phyloP scores from a whole-genome alignment of 1,140 invertebrate genomes.

The Heliothis virescens region DNA sequence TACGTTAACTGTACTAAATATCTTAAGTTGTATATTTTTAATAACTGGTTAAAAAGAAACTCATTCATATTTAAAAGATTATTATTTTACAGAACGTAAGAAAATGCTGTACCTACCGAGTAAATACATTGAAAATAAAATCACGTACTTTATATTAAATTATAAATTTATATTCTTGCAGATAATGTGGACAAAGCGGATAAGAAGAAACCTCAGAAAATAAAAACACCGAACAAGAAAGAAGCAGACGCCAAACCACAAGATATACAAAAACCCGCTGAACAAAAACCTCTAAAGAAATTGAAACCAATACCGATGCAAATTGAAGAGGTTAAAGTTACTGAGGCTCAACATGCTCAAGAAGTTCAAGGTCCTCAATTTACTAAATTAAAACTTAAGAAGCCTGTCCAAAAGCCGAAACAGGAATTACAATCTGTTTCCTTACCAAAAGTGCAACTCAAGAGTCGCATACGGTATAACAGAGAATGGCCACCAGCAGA shows the following conservation, averaged over 20 bases:
- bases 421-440: slow-evolving; percentile 80
- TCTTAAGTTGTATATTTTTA: too few species aligned
- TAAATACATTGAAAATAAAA: too few species aligned
- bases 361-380: slow-evolving; percentile 86
- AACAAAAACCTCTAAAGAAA: slow-evolving; percentile 22
- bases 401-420: slow-evolving; percentile 83
- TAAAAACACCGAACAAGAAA: background rate
- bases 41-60: too few species aligned
- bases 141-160: too few species aligned
- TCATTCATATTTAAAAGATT: too few species aligned
- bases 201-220: slow-evolving; percentile 8
- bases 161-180: background rate
- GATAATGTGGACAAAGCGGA: background rate
- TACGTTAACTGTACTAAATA: too few species aligned
- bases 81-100: too few species aligned
- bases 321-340: slow-evolving; percentile 74
- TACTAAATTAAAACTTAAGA: slow-evolving; percentile 88
- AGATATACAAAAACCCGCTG: slow-evolving; percentile 22
- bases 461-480: slow-evolving; percentile 88
- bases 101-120: too few species aligned
- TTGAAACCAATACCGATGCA: slow-evolving; percentile 67
- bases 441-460: slow-evolving; percentile 89
- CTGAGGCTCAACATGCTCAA: slow-evolving; percentile 79
- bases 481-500: slow-evolving; percentile 88
- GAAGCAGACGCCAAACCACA: slow-evolving; percentile 18